Evolutionary conservation across 2,797 vertebrate genomes (phyloP), one percentile per base, ranked within the genome.

Genomic region (Mastacembelus armatus): DNA sequence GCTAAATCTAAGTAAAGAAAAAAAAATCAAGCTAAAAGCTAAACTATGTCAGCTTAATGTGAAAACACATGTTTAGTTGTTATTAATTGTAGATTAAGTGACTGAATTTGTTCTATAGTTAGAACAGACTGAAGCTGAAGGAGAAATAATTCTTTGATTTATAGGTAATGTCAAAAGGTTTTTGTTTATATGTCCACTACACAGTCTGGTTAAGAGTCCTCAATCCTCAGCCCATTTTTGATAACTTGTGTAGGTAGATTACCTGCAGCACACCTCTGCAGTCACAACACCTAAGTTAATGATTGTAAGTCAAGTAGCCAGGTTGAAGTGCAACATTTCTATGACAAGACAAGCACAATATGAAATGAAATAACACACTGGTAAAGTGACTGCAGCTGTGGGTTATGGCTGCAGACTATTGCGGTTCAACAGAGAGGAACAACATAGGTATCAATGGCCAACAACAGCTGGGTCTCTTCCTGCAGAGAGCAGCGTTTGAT

Each of bases 391-490:
- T 54, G 75, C 80, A 82, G 75, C 80, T 80, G 78, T 85, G 54
- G 66, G 50, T 18, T 43, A 12, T 2, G 14, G 47, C 49, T 38
- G 44, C 60, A 84, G 59, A 67, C 71, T 59, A 24, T 19, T 74
- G 66, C 26, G 24, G 81, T 82, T 83, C 67, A 71, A 63, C 45
- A 69, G 63, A 52, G 74, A 80, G 66, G 68, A 88, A 81, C 78
- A 84, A 87, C 85, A 82, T 78, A 84, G 71, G 74, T 85, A 86
- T 89, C 81, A 83, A 72, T 81, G 66, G 71, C 84, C 49, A 51
- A 55, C 78, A 89, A 85, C 89, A 91, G 90, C 87, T 91, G 84
- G 77, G 68, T 69, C 83, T 71, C 83, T 88, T 91, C 85, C 89
- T 85, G 84, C 66, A 66, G 36, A 88, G 51, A 85, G 78, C 42